Evolutionary conservation across 2,888 invertebrate genomes (phyloP), one percentile per base, ranked within the genome.

Genomic region (Caenorhabditis sp.): DNA sequence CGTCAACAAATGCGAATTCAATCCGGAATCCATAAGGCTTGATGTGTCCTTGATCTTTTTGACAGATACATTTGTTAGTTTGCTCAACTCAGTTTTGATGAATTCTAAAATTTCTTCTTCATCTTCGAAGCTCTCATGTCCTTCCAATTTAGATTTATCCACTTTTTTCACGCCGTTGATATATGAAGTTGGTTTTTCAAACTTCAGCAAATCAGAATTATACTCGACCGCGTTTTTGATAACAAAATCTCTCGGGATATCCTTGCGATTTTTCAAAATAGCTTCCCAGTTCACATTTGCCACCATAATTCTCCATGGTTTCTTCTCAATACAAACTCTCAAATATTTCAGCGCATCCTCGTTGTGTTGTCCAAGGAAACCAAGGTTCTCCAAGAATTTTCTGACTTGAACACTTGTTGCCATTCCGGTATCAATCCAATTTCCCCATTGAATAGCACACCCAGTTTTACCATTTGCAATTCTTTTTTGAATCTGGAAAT

Each of bases 391-490:
- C 21, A 85, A 63, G 54, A 75, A 61, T 8, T 70, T 74, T 21
- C 70, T 70, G 25, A 84, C 70, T 8, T 67, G 62, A n/a, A 63
- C 56, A 21, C 77, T 74, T 4, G 80, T 78, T 5, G 86, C 86
- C 84, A 86, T 84, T 26, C 86, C 86, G 17, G 80, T 77, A 26
- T 85, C 84, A 14, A 70, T 57, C 86, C 86, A 86, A 59, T 85
- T 86, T 23, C 85, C 86, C 86, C 86, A 86, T 63, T 83, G 81
- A 56, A 86, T 82, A 1, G 81, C 69, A 14, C 76, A 78, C 14
- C 82, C 81, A 4, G 70, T 49, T n/a, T 67, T 59, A 23, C 77
- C 72, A 26, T 59, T 36, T 8, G 17, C n/a, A 2, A 66, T 58
- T 52, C 73, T 73, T 31, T 67, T 59, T 56, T 54, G 64, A 20